Percentiles rank a stretch among this genome's conserved stretches.
Evolutionary conservation across 2,113 vertebrate genomes (phyloP).

Genomic region (Galemys pyrenaicus): DNA sequence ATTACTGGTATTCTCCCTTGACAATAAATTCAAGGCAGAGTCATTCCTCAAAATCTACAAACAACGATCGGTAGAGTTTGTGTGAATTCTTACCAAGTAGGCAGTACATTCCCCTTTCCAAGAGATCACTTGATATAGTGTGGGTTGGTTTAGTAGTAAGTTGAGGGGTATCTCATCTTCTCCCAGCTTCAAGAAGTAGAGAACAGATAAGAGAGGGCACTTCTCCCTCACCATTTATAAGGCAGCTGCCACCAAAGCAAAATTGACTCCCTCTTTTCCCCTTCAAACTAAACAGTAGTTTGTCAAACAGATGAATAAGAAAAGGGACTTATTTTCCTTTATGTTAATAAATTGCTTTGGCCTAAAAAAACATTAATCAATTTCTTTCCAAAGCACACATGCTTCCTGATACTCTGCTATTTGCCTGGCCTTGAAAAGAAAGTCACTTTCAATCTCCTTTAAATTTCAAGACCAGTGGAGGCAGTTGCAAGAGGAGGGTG

Average conservation of each 20-base stretch:
- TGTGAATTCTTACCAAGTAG: not conserved
- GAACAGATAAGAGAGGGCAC: not conserved
- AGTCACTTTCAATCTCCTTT: constrained; percentile 68
- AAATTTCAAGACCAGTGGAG: constrained; percentile 64
- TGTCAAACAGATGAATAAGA: constrained; percentile 60
- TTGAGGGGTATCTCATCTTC: not conserved
- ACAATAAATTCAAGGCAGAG: not conserved
- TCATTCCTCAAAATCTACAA: not conserved
- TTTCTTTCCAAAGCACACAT: constrained; percentile 63
- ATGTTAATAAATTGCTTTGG: constrained; percentile 77
- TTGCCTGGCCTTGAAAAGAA: constrained; percentile 72
- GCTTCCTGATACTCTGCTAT: constrained; percentile 56
- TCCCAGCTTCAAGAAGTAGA: not conserved
- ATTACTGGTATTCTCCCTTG: not conserved
- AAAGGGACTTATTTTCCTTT: constrained; percentile 70
- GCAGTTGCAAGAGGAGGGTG: not conserved
- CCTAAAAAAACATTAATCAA: constrained; percentile 71
- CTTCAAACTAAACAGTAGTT: constrained; percentile 61
- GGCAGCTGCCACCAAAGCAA: constrained; percentile 34
- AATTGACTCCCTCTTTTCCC: not conserved
- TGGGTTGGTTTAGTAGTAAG: not conserved
- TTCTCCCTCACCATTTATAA: not conserved
- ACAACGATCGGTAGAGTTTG: not conserved
- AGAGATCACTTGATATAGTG: not conserved
- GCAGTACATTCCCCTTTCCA: not conserved